These are phyloP conservation scores for Halichoeres trimaculatus DNA, from an alignment of 2,113 vertebrate genomes.

Conservation along the genomic window DNA sequence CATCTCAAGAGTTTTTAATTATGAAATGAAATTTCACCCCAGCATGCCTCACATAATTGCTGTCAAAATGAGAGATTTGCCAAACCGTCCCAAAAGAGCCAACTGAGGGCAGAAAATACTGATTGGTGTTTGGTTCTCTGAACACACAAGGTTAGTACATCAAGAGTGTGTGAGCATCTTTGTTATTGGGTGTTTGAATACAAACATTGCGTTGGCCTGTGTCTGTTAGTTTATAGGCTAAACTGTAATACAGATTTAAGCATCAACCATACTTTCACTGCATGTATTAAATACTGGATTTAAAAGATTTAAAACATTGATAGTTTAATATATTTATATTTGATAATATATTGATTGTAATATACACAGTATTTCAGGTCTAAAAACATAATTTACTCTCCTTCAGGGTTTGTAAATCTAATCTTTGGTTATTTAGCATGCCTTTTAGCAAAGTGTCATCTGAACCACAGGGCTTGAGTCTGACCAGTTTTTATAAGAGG, in stretches of 20 bases:
- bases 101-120: conserved; percentile 37
- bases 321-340: neutral
- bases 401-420: conserved; percentile 5
- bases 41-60: conserved; percentile 51
- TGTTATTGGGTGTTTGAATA: conserved; percentile 3
- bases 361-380: too few relatives aligned
- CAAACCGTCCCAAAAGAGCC: conserved; percentile 52
- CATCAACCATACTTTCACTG: too few relatives aligned
- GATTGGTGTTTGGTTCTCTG: conserved; percentile 18
- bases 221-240: neutral
- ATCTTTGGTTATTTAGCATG: conserved; percentile 17
- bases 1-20: conserved; percentile 55
- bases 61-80: conserved; percentile 60
- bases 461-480: conserved; percentile 28
- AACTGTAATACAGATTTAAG: neutral
- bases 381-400: neutral
- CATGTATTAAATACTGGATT: too few relatives aligned
- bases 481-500: conserved; percentile 52
- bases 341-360: too few relatives aligned
- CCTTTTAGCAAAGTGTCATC: conserved; percentile 35
- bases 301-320: neutral
- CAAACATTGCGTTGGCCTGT: neutral
- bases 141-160: neutral
- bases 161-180: neutral
- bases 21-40: conserved; percentile 49